Base-by-base conservation (phyloP, 2,113 vertebrate genomes). In the Euleptes europaea region DNA sequence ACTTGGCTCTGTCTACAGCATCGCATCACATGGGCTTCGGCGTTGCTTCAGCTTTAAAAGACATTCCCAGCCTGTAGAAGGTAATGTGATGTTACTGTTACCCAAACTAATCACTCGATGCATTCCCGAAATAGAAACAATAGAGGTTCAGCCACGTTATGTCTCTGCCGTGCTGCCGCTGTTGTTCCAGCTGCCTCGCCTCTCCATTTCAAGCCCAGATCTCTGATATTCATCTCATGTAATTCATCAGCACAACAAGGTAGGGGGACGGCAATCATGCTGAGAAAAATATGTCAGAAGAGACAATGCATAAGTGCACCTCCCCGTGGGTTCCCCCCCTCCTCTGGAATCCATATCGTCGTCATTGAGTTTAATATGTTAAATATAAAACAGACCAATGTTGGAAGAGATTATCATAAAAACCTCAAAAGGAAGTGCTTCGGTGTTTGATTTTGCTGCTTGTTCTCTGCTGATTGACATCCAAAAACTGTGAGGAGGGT, bases 1-100 rank as follows among this genome's bases (percentile, higher is more conserved):
- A 96, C 96, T 97, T 97, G 96, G 96, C 96, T 97, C 96, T 96
- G 96, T 96, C 96, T 97, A 96, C 92, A 93, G 96, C 94, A 96
- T 97, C 96, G 94, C 96, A 96, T 97, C 96, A 97, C 96, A 97
- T 96, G 94, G n/a, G 95, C 95, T 96, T 95, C 94, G 78, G 95
- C 83, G 65, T 96, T 95, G 95, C 95, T 91, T 97, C 93, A 94
- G 95, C 96, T 96, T 96, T 96, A 95, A 96, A 95, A 97, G 94
- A 96, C 95, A 95, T 97, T 97, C 96, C 93, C 95, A 97, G 95
- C 94, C 96, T 96, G 95, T 94, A 96, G 94, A 97, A 97, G 96
- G 96, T 96, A 97, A 97, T 96, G 95, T 93, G 89, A 96, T 96
- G 96, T 96, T 96, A 95, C 95, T 95, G 93, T 94, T 97, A 96